These are phyloP conservation scores for Alosa sapidissima DNA, from an alignment of 2,797 vertebrate genomes.

Conservation along the genomic window DNA sequence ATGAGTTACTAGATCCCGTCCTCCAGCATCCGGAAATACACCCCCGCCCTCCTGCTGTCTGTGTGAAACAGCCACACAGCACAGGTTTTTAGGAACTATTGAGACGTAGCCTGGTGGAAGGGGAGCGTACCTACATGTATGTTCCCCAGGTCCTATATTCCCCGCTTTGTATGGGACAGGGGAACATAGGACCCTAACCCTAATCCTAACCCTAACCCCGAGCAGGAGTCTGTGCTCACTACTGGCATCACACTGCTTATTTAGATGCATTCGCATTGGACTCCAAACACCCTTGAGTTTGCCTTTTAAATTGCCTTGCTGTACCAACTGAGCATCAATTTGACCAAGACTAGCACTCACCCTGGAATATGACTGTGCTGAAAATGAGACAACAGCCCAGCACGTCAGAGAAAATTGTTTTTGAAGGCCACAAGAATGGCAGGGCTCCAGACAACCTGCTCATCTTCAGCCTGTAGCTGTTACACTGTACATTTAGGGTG, in stretches of 20 bases:
- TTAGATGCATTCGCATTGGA: not conserved
- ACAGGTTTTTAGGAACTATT: too few relatives aligned
- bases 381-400: not conserved
- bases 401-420: not conserved
- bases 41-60: too few relatives aligned
- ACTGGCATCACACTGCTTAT: not conserved
- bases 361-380: not conserved
- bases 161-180: too few relatives aligned
- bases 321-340: not conserved
- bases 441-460: not conserved
- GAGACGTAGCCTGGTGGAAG: too few relatives aligned
- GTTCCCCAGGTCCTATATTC: too few relatives aligned
- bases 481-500: not conserved
- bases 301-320: not conserved
- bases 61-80: too few relatives aligned
- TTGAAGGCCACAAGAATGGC: conserved; percentile 7
- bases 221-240: not conserved
- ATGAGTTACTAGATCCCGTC: too few relatives aligned
- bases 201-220: too few relatives aligned
- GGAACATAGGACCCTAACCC: too few relatives aligned
- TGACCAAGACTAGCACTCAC: not conserved
- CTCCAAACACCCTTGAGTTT: not conserved
- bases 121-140: too few relatives aligned
- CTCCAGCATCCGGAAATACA: too few relatives aligned
- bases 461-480: not conserved